Percentiles rank a stretch among this genome's conserved stretches.
These are phyloP conservation scores for Trichosurus vulpecula DNA, from an alignment of 2,797 vertebrate species.

Conservation along the genomic window DNA sequence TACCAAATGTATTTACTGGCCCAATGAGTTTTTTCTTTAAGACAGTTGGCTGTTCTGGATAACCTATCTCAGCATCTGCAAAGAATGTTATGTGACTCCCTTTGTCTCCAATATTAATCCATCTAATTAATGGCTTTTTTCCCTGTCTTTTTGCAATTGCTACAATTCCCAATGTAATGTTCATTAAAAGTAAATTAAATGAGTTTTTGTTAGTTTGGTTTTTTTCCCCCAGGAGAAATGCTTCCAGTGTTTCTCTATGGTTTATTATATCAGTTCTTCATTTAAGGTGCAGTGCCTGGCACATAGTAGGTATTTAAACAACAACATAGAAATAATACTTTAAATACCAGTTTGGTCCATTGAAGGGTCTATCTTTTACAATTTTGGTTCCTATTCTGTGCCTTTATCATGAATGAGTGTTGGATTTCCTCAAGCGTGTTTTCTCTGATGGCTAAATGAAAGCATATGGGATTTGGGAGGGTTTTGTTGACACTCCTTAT, in stretches of 20 bases:
- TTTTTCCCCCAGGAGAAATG: no score
- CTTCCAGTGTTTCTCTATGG: not conserved
- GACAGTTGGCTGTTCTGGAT: not conserved
- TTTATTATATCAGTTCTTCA: not conserved
- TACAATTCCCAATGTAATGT: not conserved
- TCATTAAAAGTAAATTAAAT: not conserved
- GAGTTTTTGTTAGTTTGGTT: not conserved
- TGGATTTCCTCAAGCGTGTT: not conserved
- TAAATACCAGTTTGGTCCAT: not conserved
- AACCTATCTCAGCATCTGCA: not conserved
- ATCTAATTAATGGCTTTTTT: constrained; percentile 1
- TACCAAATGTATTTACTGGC: not conserved
- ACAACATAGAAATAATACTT: not conserved
- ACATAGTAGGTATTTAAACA: not conserved
- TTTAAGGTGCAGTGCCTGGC: not conserved
- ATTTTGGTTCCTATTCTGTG: not conserved
- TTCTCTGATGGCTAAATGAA: not conserved
- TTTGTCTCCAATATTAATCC: not conserved
- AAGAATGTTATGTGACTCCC: not conserved
- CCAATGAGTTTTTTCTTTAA: not conserved
- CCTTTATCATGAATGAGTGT: not conserved
- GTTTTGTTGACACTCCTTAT: not conserved
- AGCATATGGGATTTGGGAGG: not conserved
- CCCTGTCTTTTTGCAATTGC: not conserved
- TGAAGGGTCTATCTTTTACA: not conserved